These are phyloP conservation scores for Trichopoda pennipes DNA, from an alignment of 2,888 invertebrate genomes.

Conservation along the genomic window DNA sequence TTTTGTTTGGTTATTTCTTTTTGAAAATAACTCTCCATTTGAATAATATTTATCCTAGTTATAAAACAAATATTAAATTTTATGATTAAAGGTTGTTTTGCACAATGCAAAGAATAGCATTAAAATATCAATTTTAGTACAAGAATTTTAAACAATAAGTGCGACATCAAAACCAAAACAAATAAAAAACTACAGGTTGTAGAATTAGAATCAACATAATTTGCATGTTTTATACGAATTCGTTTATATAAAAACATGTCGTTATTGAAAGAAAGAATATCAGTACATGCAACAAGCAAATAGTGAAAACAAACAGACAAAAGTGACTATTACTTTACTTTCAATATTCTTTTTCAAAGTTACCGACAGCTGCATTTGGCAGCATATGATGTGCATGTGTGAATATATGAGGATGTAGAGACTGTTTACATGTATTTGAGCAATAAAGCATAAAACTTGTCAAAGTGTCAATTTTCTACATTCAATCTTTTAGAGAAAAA, in stretches of 20 bases:
- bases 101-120: too few species aligned
- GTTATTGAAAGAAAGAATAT: conserved; percentile 3
- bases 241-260: conserved; percentile 51
- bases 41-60: too few species aligned
- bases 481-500: conserved; percentile 63
- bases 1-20: too few species aligned
- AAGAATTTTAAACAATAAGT: conserved; percentile 13
- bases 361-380: conserved; percentile 73
- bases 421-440: not conserved
- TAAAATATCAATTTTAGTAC: not conserved
- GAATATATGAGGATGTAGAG: not conserved
- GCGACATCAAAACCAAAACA: conserved; percentile 20
- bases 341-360: conserved; percentile 18
- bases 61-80: too few species aligned
- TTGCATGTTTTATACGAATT: conserved; percentile 57
- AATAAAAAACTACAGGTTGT: conserved; percentile 29
- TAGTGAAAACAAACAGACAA: conserved; percentile 20
- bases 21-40: too few species aligned
- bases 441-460: conserved; percentile 57
- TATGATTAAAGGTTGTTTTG: too few species aligned
- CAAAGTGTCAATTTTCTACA: conserved; percentile 66
- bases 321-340: conserved; percentile 2
- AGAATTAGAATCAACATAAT: conserved; percentile 67
- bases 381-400: conserved; percentile 60
- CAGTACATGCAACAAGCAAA: conserved; percentile 22